Evolutionary conservation across 2,113 vertebrate genomes (phyloP), one percentile per base, ranked within the genome.

Genomic region (Uropsilus gracilis): DNA sequence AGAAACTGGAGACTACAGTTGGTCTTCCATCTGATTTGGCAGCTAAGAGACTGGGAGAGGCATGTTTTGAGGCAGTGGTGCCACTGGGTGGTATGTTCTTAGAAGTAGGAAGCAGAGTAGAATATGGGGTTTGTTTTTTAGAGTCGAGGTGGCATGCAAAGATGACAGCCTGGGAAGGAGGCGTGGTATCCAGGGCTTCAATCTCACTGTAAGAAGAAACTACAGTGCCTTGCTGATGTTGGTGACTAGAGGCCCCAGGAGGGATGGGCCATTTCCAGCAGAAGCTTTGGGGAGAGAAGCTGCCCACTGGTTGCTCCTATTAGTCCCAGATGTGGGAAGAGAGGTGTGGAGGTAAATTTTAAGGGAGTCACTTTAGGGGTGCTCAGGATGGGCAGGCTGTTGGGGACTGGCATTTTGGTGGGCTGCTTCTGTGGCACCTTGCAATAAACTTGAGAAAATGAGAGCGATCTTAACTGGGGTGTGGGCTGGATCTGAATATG

Each of bases 21-120:
- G 93, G 85, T 22, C 98, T 98, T 42, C 98, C 98, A 3, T 99
- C 98, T 0, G 95, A 26, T 69, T 98, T 94, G 0, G 94, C n/a
- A 0, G 97, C 69, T 95, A 98, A 98, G n/a, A n/a, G n/a, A 18
- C 96, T 89, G 11, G 96, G 90, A 32, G 96, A 93, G 20, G 86
- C 26, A 2, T 93, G 84, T 37, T 86, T 59, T 0, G 30, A n/a
- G 5, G n/a, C 97, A 32, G 42, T 73, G 64, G 12, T 71, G 55
- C 24, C 32, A 32, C 42, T 14, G 8, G 50, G 14, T 30, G n/a
- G 48, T 75, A n/a, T 59, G 44, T 72, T 53, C 8, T 39, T 61
- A 48, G 39, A 37, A 77, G 17, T 30, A 28, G 68, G 32, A 88
- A 30, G 2, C 8, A 18, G 24, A 20, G 0, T 5, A 26, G 13